These are phyloP conservation scores for Helicoverpa armigera DNA, from an alignment of 1,140 invertebrate species.

Conservation along the genomic window DNA sequence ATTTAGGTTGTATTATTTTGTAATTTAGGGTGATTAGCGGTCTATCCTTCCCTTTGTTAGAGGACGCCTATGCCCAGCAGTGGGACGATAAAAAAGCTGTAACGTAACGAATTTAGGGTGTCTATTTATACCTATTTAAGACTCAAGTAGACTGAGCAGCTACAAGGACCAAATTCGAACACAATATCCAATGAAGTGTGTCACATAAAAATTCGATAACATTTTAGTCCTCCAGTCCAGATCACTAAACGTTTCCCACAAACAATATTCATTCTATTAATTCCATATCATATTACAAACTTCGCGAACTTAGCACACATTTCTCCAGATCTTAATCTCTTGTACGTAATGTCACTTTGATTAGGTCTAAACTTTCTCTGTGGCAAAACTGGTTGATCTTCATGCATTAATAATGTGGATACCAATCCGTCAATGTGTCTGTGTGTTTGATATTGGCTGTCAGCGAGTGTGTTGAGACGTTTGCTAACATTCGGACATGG, in stretches of 20 bases:
- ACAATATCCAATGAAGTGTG: too few species aligned
- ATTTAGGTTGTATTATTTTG: too few species aligned
- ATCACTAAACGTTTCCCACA: background rate
- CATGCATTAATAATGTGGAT: conserved; percentile 28
- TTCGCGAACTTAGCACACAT: background rate
- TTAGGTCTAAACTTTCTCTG: conserved; percentile 20
- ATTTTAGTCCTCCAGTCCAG: too few species aligned
- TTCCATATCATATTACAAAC: background rate
- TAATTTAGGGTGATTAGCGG: too few species aligned
- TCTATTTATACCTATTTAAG: too few species aligned
- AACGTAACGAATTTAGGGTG: too few species aligned
- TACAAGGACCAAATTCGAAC: too few species aligned
- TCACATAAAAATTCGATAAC: too few species aligned
- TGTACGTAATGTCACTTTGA: background rate
- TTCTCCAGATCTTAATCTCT: background rate
- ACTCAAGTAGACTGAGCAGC: too few species aligned
- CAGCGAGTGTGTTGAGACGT: conserved; percentile 10
- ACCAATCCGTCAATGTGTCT: conserved; percentile 33
- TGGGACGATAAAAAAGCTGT: too few species aligned
- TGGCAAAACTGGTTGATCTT: background rate
- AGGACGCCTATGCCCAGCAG: too few species aligned
- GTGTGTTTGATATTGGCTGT: background rate
- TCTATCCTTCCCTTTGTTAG: too few species aligned
- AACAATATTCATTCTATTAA: background rate
- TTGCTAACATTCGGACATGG: conserved; percentile 13